phyloP scores from a whole-genome alignment of 2,888 invertebrate genomes.

The Euplexia lucipara region DNA sequence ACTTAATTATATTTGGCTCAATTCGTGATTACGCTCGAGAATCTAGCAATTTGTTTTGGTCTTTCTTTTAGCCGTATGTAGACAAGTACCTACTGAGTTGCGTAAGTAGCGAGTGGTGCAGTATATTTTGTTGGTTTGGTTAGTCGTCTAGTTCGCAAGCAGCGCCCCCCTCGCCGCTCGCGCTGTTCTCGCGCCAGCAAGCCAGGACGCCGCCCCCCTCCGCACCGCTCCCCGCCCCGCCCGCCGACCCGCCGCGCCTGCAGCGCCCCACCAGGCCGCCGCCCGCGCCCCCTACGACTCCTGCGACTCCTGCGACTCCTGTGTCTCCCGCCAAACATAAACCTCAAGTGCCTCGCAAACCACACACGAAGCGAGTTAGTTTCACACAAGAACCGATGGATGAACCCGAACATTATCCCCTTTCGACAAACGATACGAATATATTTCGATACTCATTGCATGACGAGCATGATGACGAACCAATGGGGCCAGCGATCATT shows the following conservation, averaged over 20 bases:
- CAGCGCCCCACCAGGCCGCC: conserved; percentile 74
- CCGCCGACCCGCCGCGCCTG: conserved; percentile 65
- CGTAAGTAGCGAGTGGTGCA: conserved; percentile 72
- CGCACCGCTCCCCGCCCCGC: conserved; percentile 71
- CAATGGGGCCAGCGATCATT: conserved; percentile 65
- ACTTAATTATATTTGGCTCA: conserved; percentile 49
- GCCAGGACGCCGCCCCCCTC: conserved; percentile 75
- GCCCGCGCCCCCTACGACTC: conserved; percentile 70
- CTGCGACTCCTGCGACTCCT: conserved; percentile 64
- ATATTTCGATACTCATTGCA: conserved; percentile 74
- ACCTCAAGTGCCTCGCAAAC: conserved; percentile 88
- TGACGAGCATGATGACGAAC: conserved; percentile 79
- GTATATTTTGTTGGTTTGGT: conserved; percentile 88
- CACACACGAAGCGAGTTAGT: conserved; percentile 89
- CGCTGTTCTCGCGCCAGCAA: conserved; percentile 82
- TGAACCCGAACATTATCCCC: conserved; percentile 72
- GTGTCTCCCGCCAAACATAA: conserved; percentile 80
- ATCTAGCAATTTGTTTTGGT: conserved; percentile 74
- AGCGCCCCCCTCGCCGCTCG: conserved; percentile 83
- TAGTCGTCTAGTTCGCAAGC: conserved; percentile 85
- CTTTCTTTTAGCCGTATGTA: conserved; percentile 69
- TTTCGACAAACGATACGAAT: conserved; percentile 74
- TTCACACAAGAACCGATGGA: conserved; percentile 82
- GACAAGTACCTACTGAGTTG: conserved; percentile 71
- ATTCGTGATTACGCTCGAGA: conserved; percentile 57